Evolutionary conservation across 2,888 invertebrate species (phyloP).

Genomic region (Caenorhabditis sp.): DNA sequence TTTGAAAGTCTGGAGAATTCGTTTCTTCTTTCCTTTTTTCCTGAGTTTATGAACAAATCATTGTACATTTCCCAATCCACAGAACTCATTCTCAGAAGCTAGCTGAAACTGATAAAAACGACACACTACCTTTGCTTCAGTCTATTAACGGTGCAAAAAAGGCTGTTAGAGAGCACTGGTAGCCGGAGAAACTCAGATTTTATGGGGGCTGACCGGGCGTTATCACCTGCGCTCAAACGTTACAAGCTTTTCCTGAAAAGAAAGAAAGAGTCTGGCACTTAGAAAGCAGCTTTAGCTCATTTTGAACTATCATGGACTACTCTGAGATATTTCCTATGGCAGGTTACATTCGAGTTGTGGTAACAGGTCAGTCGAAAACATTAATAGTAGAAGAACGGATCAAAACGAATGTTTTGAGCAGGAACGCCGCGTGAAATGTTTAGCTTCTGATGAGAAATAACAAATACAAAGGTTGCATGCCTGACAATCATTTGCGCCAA

Average conservation of each 20-base stretch:
- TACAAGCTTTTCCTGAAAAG: neutral
- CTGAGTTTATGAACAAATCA: no score
- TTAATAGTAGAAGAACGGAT: neutral
- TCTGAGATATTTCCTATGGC: conserved; percentile 13
- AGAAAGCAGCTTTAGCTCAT: neutral
- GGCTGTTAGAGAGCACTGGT: neutral
- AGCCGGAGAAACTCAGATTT: neutral
- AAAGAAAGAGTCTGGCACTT: conserved; percentile 11
- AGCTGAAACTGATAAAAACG: neutral
- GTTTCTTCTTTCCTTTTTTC: no score
- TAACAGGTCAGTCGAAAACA: conserved; percentile 28
- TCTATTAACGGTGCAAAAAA: conserved; percentile 26
- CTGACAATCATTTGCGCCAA: conserved; percentile 41
- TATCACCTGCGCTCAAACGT: conserved; percentile 29
- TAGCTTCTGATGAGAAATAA: neutral
- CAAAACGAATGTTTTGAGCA: neutral
- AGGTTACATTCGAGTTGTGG: conserved; percentile 12
- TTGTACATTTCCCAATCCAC: no score
- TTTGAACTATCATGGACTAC: neutral
- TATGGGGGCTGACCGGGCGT: conserved; percentile 6
- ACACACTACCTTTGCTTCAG: neutral
- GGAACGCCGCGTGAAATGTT: no score
- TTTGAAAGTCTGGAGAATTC: no score
- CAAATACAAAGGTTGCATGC: conserved; percentile 43
- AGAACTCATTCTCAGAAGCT: neutral